Evolutionary conservation across 1,140 invertebrate genomes (phyloP), one percentile per base, ranked within the genome.

Genomic region (Saccostrea glomerata): DNA sequence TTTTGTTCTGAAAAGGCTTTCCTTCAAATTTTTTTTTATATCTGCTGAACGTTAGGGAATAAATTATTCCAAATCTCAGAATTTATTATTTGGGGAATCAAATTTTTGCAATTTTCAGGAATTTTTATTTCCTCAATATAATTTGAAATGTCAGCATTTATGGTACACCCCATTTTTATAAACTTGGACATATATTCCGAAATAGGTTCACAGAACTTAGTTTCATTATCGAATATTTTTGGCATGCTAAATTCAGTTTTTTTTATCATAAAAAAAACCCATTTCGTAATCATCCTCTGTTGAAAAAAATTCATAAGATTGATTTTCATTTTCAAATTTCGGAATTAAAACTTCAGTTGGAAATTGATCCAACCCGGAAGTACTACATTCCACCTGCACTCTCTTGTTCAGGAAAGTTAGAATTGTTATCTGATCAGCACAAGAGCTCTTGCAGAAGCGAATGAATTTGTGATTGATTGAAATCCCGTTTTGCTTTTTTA

Each of bases 151-250:
- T 84, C 86, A 13, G 60, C 82, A 20, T 84, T 87, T 0, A 30
- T 12, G 40, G 23, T 87, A 70, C 86, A 87, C 11, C 47, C 86
- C 23, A 83, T 83, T 30, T 84, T 87, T 20, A 87, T 60, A 36
- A 83, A 87, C n/a, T 63, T 36, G n/a, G 86, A 77, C 77, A 87
- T 63, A 63, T 47, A 63, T 63, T 82, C 86, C 0, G 77, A 56
- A 9, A 87, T 58, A 23, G 54, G 56, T 23, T 85, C 9, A 63
- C 56, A 85, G 63, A 85, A 85, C 36, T 85, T 63, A 5, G 55
- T 63, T 63, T 40, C n/a, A 9, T 85, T 58, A 30, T 85, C 84
- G 55, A 85, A 85, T 70, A 70, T 70, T 70, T 70, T 70, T 70
- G 63, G 63, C 63, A 70, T 70, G n/a, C 9, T 15, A 70, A 2